phyloP scores from a whole-genome alignment of 2,888 invertebrate genomes.

The Gymnoscelis rufifasciata region DNA sequence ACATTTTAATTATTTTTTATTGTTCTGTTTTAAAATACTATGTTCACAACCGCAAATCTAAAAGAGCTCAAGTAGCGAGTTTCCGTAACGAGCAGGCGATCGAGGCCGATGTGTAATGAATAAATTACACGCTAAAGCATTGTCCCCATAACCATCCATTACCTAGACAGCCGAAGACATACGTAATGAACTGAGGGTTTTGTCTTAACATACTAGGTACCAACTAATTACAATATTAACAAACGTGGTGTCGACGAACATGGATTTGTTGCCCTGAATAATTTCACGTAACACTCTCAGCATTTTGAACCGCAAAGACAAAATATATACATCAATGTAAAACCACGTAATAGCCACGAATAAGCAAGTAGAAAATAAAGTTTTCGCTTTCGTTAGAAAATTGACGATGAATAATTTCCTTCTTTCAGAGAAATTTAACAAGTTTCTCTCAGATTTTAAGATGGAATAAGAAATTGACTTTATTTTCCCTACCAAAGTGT shows the following conservation, averaged over 20 bases:
- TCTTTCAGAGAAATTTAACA: slow-evolving; percentile 2
- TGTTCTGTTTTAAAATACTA: too few relatives aligned
- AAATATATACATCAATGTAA: too few relatives aligned
- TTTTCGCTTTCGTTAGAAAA: slow-evolving; percentile 23
- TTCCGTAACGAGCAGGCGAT: slow-evolving; percentile 55
- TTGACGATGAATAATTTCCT: slow-evolving; percentile 14
- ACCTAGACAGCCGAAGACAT: slow-evolving; percentile 54
- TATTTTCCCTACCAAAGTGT: not conserved
- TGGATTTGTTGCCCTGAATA: slow-evolving; percentile 31
- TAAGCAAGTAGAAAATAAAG: too few relatives aligned
- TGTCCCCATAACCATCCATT: slow-evolving; percentile 72
- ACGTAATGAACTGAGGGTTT: slow-evolving; percentile 45
- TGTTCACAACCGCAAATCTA: not conserved
- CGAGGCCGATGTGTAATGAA: slow-evolving; percentile 61
- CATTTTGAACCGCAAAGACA: not conserved
- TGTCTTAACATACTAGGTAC: slow-evolving; percentile 31
- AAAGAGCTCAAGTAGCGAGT: slow-evolving; percentile 49
- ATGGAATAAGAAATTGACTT: not conserved
- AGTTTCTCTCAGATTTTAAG: not conserved
- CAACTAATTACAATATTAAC: slow-evolving; percentile 65
- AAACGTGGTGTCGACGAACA: slow-evolving; percentile 49
- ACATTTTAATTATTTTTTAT: too few relatives aligned
- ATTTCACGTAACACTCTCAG: not conserved
- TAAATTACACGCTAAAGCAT: slow-evolving; percentile 79
- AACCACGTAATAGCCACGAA: too few relatives aligned